Conservation (phyloP, 2,888 invertebrate species). For the Nasonovia ribisnigri region DNA sequence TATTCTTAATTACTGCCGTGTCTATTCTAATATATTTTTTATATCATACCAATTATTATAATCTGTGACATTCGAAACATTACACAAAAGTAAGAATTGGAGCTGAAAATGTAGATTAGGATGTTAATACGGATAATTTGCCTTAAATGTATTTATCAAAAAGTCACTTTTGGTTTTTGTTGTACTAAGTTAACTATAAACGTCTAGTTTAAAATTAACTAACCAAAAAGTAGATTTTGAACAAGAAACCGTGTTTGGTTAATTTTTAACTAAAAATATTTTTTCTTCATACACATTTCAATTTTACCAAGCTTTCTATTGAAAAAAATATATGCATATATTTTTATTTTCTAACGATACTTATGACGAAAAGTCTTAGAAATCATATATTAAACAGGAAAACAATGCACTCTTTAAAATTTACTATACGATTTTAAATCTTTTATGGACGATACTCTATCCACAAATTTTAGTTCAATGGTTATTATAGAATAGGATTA, state of each 20-base stretch:
- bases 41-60: neutral
- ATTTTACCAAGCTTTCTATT: neutral
- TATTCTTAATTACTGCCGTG: neutral
- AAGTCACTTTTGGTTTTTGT: neutral
- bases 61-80: neutral
- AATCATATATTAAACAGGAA: neutral
- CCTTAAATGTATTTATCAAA: neutral
- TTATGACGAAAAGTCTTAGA: neutral
- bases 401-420: neutral
- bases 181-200: neutral
- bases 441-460: neutral
- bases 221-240: neutral
- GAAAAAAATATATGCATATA: neutral
- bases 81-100: neutral
- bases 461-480: neutral
- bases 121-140: neutral
- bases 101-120: neutral
- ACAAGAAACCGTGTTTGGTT: neutral
- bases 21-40: neutral
- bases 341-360: neutral
- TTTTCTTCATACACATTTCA: neutral
- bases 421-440: neutral
- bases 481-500: neutral
- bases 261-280: neutral
- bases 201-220: too few relatives aligned